phyloP scores from a whole-genome alignment of 1,140 invertebrate species.

The Drosophila tristis region DNA sequence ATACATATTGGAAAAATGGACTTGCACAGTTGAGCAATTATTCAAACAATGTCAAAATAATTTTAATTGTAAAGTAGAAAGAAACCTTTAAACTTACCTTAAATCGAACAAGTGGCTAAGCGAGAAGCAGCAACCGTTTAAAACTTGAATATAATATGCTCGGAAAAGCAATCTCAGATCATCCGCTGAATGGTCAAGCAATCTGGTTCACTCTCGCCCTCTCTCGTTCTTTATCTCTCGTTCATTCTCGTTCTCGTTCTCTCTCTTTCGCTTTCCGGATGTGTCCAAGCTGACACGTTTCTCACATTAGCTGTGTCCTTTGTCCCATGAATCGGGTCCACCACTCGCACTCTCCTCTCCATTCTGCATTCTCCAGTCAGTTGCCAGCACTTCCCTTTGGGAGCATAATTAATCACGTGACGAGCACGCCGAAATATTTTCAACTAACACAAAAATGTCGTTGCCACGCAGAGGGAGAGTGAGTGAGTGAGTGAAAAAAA shows the following conservation, averaged over 20 bases:
- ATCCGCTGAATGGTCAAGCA: not conserved
- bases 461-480: not conserved
- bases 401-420: conserved; percentile 58
- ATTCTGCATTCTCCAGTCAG: too few species aligned
- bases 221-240: not conserved
- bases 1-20: too few species aligned
- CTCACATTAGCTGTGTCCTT: conserved; percentile 44
- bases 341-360: not conserved
- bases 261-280: not conserved
- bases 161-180: too few species aligned
- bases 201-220: not conserved
- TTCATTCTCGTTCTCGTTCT: not conserved
- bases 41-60: too few species aligned
- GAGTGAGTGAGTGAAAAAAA: conserved; percentile 31
- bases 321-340: not conserved
- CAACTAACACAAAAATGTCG: conserved; percentile 45
- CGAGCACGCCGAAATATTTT: conserved; percentile 51
- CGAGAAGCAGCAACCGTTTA: too few species aligned
- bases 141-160: too few species aligned
- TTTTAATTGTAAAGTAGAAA: too few species aligned
- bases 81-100: too few species aligned
- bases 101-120: too few species aligned
- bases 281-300: conserved; percentile 38
- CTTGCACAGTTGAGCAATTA: too few species aligned
- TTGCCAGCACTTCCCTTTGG: conserved; percentile 9